These are phyloP conservation scores for Drosophila mettleri DNA, from an alignment of 2,888 invertebrate species.

Conservation along the genomic window DNA sequence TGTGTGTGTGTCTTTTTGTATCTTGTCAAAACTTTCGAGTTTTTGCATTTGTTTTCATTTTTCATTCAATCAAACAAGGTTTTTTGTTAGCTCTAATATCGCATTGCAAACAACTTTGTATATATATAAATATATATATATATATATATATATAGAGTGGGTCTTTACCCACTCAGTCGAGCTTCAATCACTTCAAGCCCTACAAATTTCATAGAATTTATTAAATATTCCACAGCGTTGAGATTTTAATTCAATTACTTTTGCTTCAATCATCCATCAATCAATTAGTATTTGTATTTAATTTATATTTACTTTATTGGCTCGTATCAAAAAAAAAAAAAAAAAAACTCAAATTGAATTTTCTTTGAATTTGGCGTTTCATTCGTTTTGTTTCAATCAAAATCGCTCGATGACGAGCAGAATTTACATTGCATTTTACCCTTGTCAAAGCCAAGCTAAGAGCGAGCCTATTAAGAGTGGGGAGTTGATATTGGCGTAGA, in stretches of 20 bases:
- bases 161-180: too few species aligned
- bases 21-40: constrained; percentile 1
- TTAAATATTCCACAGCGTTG: too few species aligned
- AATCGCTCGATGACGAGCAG: constrained; percentile 15
- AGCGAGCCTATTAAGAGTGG: background rate
- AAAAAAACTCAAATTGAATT: constrained; percentile 2
- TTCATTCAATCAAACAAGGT: background rate
- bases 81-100: too few species aligned
- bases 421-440: constrained; percentile 3
- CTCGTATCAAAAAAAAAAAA: background rate
- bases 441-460: background rate
- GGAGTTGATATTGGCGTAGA: background rate
- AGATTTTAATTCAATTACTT: background rate
- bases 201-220: too few species aligned
- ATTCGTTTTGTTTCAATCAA: constrained; percentile 19
- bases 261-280: background rate
- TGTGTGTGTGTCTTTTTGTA: background rate
- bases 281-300: background rate
- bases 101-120: too few species aligned
- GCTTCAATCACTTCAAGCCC: background rate
- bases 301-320: background rate
- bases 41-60: background rate
- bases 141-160: too few species aligned
- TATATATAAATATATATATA: too few species aligned
- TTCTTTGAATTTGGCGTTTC: constrained; percentile 1